Evolutionary conservation across 2,797 vertebrate species (phyloP), one percentile per base, ranked within the genome.

Genomic region (Urocyon cinereoargenteus): DNA sequence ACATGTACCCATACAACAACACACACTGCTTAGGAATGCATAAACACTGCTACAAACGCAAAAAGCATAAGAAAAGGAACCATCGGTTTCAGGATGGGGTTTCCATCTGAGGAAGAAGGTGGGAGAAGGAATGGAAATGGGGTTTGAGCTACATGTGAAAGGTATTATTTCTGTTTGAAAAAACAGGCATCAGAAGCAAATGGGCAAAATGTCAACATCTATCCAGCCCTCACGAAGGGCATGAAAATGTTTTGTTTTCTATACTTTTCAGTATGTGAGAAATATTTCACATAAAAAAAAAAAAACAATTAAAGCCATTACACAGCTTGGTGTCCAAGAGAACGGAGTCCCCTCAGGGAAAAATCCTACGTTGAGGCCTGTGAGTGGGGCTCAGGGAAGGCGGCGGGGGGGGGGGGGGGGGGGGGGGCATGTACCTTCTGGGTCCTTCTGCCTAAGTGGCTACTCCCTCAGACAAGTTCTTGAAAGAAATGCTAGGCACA

Each of bases 121-220:
- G 16, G 45, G 73, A 75, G 28, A 68, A n/a, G 45, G 21, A 34
- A 6, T 7, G 36, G 53, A 86, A 34, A 18, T 61, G n/a, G n/a
- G 64, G 5, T 86, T 61, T 62, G n/a, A 45, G 24, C 24, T 34
- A 19, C n/a, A 15, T 11, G 45, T 34, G 1, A 40, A 70, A 68
- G 19, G 40, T n/a, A 82, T 82, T 78, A 61, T 36, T 49, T 70
- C 55, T 61, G 10, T 90, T 78, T 79, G 36, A 90, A 59, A 61
- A 77, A 90, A 24, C 21, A 55, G 28, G 77, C 77, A 87, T 73
- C n/a, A 4, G 82, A 93, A 78, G 62, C 61, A 72, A 90, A 93
- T 16, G 78, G 79, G 31, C 83, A 91, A 90, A 85, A 91, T 6
- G 19, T 73, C 61, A 51, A 61, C 31, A 61, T 66, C 59, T 40